Evolutionary conservation across 2,888 invertebrate genomes (phyloP), one percentile per base, ranked within the genome.

Genomic region (Diogma glabrata): DNA sequence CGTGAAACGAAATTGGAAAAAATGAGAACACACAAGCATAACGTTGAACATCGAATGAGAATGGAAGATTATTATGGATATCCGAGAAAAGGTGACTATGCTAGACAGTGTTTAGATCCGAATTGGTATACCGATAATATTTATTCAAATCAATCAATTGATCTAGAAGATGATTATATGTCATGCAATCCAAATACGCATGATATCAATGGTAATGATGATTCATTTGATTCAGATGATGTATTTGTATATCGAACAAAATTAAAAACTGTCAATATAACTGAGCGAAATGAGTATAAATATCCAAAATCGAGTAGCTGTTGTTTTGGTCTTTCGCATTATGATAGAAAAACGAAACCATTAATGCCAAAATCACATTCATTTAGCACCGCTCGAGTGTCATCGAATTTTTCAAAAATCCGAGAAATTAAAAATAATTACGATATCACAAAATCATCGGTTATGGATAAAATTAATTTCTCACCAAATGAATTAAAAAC

Each of bases 121-220:
- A 65, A 65, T 36, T 70, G 70, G 70, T 70, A 70, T 49, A 70
- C 70, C 49, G 70, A 70, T 57, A 70, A 70, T 55, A 70, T 70
- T 14, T 70, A 70, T 55, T 67, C 69, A 23, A 70, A 70, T 57
- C 64, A 66, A 46, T 70, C 70, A 4, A 68, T 70, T 49, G 70
- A 70, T 55, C 57, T 67, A 46, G 63, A 64, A 26, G 67, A 66
- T 50, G 68, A 67, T 47, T 68, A 67, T 51, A 61, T 66, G 51
- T 65, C 64, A 40, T 61, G 58, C 49, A 64, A 65, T 50, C 60
- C 63, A 24, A 62, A 62, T 4, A 49, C 66, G 49, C 62, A 66
- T n/a, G 67, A 67, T 53, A 67, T 68, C 24, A 61, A 61, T 38
- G 68, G 67, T 40, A 60, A 64, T 54, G 67, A 66, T 53, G 57